Base-by-base conservation (phyloP, 2,888 invertebrate species). In the Boloria selene region DNA sequence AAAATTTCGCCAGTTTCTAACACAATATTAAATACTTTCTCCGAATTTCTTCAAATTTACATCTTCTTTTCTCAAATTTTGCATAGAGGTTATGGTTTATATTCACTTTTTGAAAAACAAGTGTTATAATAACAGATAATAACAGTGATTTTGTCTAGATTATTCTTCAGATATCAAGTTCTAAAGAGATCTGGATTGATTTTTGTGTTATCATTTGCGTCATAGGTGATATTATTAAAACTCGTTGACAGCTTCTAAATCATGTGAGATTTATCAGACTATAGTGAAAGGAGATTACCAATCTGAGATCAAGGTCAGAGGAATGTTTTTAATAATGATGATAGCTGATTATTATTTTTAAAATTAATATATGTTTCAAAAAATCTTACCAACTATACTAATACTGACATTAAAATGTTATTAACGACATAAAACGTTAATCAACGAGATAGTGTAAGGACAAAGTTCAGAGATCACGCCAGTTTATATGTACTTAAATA, bases 161-260 rank as follows among this genome's bases (percentile, higher is more conserved):
- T 59, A 31, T 49, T 47, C 38, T 59, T 38, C 31, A 38, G 31
- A 4, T 59, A 1, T 13, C 6, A 14, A 26, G 16, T 58, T 26
- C 22, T 18, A 18, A 55, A 47, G 18, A 16, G 47, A 70, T 70
- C 65, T 61, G 65, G 50, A 70, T 68, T 71, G 71, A 71, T 72
- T 71, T 63, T n/a, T 62, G 56, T 56, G 50, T 64, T 68, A 72
- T 71, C 70, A 26, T 67, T 38, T 44, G 62, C 68, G 67, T 71
- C 64, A 65, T 63, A 38, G 58, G 59, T 65, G 59, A 49, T 56
- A 42, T 56, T 49, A 59, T 60, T 68, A 53, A 50, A 17, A 14
- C n/a, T 58, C 56, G 54, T 56, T 67, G 65, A 65, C 61, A 64
- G 55, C 54, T 59, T 62, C 49, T 65, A 65, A 67, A 70, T 70